phyloP scores from a whole-genome alignment of 2,113 vertebrate genomes.

The Daphoenositta chrysoptera region DNA sequence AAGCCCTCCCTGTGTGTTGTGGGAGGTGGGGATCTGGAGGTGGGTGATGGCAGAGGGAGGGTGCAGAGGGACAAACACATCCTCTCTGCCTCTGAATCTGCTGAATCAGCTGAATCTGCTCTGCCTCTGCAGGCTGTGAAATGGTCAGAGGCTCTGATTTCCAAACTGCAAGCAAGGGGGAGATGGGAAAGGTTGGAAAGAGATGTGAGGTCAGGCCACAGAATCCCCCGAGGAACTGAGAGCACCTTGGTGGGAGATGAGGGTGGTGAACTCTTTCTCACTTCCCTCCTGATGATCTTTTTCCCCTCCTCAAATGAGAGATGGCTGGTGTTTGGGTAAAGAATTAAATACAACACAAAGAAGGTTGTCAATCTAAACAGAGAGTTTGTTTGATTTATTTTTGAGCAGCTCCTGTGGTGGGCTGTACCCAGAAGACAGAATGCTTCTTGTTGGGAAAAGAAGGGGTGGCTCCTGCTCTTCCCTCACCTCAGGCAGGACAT shows the following conservation, averaged over 20 bases:
- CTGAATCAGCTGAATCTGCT: no score
- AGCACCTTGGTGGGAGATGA: not conserved
- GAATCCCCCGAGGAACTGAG: accelerated
- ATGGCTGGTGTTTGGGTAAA: not conserved
- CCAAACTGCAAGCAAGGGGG: not conserved
- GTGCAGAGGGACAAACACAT: not conserved
- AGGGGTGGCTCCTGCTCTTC: not conserved
- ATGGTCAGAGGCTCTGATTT: not conserved
- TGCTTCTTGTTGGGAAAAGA: not conserved
- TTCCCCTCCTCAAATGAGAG: not conserved
- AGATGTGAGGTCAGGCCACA: not conserved
- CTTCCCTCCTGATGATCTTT: not conserved
- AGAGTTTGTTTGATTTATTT: not conserved
- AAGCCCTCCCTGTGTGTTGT: accelerated
- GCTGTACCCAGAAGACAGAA: not conserved
- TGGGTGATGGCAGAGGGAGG: not conserved
- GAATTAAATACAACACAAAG: not conserved
- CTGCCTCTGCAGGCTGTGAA: not conserved
- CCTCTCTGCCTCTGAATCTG: no score
- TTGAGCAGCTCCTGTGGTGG: not conserved
- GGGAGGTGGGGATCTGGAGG: not conserved
- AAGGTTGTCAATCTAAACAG: not conserved
- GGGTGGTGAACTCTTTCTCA: not conserved
- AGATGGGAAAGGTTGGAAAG: not conserved
- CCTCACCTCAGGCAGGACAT: not conserved